phyloP scores from a whole-genome alignment of 2,113 vertebrate genomes.

The Xyrauchen texanus region DNA sequence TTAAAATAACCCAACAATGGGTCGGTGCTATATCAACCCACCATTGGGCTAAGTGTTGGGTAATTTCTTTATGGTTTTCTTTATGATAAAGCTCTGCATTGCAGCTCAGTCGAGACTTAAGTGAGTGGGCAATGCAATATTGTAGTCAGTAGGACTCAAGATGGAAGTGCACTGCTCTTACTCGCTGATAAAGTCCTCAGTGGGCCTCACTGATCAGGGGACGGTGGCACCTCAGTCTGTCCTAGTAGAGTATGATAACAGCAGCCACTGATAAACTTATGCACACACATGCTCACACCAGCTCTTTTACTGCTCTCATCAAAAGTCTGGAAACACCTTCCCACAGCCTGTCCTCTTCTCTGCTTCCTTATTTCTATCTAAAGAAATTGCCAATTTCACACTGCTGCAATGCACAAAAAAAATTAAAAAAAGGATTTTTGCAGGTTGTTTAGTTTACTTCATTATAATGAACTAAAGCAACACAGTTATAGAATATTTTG shows the following conservation, averaged over 20 bases:
- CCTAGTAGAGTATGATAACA: constrained; percentile 39
- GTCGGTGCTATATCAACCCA: no score
- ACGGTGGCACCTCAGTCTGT: constrained; percentile 27
- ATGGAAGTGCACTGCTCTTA: not conserved
- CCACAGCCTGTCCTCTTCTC: not conserved
- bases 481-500: no score
- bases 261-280: constrained; percentile 9
- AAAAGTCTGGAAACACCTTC: constrained; percentile 27
- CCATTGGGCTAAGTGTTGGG: no score
- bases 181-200: constrained; percentile 26
- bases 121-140: constrained; percentile 31
- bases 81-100: constrained; percentile 34
- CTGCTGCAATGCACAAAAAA: no score
- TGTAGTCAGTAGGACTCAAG: not conserved
- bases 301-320: not conserved
- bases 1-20: no score
- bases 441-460: no score
- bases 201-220: constrained; percentile 24
- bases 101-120: constrained; percentile 18
- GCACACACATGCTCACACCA: not conserved
- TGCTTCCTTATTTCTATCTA: not conserved
- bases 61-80: no score
- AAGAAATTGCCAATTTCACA: no score
- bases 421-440: no score
- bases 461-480: no score